These are phyloP conservation scores for Drosophila parabipectinata DNA, from an alignment of 1,140 invertebrate species.

Conservation along the genomic window DNA sequence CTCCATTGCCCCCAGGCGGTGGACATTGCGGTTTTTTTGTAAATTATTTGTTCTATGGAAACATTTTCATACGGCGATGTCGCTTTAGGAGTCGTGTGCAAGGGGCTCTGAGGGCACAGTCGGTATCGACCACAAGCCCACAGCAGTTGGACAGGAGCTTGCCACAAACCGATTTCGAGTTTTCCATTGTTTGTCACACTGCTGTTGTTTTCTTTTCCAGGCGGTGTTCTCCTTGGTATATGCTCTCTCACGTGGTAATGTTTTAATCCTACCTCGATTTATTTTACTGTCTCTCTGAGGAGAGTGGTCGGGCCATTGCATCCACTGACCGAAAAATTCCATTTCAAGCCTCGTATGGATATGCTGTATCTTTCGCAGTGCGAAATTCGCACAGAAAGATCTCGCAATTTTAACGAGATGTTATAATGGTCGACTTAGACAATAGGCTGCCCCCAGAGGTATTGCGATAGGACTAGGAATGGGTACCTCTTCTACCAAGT, in stretches of 20 bases:
- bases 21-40: conserved; percentile 68
- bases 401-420: conserved; percentile 26
- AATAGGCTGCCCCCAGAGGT: conserved; percentile 7
- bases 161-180: conserved; percentile 58
- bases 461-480: conserved; percentile 4
- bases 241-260: conserved; percentile 14
- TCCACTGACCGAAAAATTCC: conserved; percentile 43
- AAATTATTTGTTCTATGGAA: conserved; percentile 76
- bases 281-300: conserved; percentile 53
- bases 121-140: conserved; percentile 46
- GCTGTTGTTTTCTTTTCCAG: conserved; percentile 51
- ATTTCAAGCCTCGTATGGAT: conserved; percentile 56
- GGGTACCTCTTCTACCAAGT: conserved; percentile 8
- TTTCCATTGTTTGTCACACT: conserved; percentile 65
- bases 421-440: conserved; percentile 14
- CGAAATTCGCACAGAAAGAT: background rate
- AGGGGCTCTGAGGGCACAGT: background rate
- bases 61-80: conserved; percentile 39
- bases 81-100: background rate
- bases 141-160: conserved; percentile 11
- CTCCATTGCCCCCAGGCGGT: conserved; percentile 15
- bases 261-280: conserved; percentile 54
- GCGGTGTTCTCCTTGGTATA: background rate
- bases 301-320: conserved; percentile 8
- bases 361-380: conserved; percentile 30